Percentiles rank a stretch among this genome's conserved stretches.
These are phyloP conservation scores for Chloroclysta siterata DNA, from an alignment of 2,888 invertebrate genomes.

Conservation along the genomic window DNA sequence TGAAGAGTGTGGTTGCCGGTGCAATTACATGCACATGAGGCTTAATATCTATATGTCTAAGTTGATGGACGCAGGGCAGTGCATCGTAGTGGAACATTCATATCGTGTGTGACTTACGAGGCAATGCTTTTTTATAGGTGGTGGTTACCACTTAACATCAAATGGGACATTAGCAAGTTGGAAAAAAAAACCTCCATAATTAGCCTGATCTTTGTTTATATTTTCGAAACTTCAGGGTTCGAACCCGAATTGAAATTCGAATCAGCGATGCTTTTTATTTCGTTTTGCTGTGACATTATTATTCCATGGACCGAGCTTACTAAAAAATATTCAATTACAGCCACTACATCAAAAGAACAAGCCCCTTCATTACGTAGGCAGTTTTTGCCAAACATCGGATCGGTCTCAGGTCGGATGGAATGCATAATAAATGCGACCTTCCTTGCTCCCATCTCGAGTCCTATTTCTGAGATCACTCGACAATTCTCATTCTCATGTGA, in stretches of 20 bases:
- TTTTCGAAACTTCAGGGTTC: no score
- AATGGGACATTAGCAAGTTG: no score
- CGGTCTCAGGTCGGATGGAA: constrained; percentile 40
- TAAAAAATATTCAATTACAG: constrained; percentile 25
- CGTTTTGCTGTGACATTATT: background rate
- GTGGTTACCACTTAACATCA: no score
- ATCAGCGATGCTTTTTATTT: background rate
- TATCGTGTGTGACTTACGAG: no score
- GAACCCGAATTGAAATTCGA: background rate
- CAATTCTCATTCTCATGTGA: background rate
- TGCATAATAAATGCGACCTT: constrained; percentile 47
- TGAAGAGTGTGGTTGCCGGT: no score
- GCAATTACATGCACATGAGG: no score
- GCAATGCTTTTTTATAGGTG: no score
- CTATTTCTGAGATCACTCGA: background rate
- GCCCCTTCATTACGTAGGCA: constrained; percentile 32
- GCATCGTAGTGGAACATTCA: no score
- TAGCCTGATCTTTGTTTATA: no score
- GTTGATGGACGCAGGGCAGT: no score
- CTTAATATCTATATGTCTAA: no score
- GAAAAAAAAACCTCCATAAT: no score
- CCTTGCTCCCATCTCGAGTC: constrained; percentile 13
- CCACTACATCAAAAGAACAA: constrained; percentile 27
- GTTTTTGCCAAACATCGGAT: constrained; percentile 40
- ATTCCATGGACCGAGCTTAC: constrained; percentile 5